A percentile compares a stretch with the other conserved stretches of the same genome.
Evolutionary conservation across 92 coral and sea anemone genomes (phyloP).

Genomic region (Zoanthus gigantus): DNA sequence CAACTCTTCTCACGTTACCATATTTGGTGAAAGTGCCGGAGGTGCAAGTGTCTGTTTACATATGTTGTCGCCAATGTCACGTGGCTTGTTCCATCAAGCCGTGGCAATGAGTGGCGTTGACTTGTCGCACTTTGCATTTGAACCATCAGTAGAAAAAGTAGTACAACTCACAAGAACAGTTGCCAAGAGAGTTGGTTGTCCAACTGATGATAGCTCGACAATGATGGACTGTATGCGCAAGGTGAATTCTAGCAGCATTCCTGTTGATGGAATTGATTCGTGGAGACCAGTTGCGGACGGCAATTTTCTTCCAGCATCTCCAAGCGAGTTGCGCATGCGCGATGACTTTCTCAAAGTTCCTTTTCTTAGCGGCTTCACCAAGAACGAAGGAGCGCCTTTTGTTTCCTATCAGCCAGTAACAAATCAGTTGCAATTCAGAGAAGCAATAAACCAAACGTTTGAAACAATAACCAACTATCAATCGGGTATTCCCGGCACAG

Average conservation of each 20-base stretch:
- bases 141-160: constrained; percentile 20
- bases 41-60: constrained; percentile 46
- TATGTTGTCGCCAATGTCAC: constrained; percentile 45
- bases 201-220: constrained; percentile 2
- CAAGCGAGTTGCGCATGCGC: constrained; percentile 45
- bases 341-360: constrained; percentile 37
- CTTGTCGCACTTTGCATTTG: constrained; percentile 20
- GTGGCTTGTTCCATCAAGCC: constrained; percentile 38
- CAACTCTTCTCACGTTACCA: constrained; percentile 40
- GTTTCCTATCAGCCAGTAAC: neutral
- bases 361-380: constrained; percentile 45
- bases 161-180: constrained; percentile 30
- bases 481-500: constrained; percentile 36
- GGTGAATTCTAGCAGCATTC: constrained; percentile 17
- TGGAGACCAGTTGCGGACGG: constrained; percentile 70
- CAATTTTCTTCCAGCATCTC: constrained; percentile 57
- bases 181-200: constrained; percentile 50
- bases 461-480: neutral
- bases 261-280: neutral
- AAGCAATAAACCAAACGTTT: constrained; percentile 25
- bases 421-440: constrained; percentile 4
- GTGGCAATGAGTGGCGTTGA: constrained; percentile 48
- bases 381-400: constrained; percentile 53
- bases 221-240: constrained; percentile 60
- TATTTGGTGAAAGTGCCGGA: constrained; percentile 49